Conservation (phyloP, 1,140 invertebrate genomes). For the Temnothorax curvispinosus region DNA sequence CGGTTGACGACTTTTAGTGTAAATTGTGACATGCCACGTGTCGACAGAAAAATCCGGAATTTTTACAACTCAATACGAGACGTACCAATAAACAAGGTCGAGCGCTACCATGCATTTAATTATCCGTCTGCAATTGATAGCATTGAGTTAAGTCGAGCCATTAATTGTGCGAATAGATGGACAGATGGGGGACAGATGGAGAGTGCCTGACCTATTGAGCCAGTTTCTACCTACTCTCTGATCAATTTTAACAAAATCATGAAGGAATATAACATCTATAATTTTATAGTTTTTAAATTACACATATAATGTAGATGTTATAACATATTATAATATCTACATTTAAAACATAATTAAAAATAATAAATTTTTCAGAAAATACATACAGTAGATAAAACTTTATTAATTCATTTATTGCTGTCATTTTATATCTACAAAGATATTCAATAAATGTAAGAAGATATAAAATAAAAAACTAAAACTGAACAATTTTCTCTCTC, state of each 20-base stretch:
- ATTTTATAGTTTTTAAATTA: neutral
- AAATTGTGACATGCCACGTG: neutral
- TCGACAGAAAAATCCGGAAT: neutral
- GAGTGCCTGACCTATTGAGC: neutral
- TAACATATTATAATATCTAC: neutral
- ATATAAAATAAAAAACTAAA: neutral
- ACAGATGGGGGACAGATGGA: neutral
- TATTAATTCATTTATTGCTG: neutral
- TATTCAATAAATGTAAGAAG: neutral
- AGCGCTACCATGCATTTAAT: neutral
- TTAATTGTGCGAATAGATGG: neutral
- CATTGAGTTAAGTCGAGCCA: neutral
- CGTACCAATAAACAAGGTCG: neutral
- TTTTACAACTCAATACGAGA: neutral
- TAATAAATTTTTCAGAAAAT: neutral
- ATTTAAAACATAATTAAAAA: neutral
- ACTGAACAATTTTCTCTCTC: neutral
- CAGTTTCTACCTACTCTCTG: neutral
- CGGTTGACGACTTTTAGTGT: neutral
- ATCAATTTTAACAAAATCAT: neutral
- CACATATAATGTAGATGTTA: neutral
- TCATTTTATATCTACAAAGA: neutral
- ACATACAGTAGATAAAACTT: neutral
- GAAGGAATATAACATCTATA: neutral
- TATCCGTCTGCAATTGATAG: slow-evolving; percentile 1